phyloP scores from a whole-genome alignment of 2,888 invertebrate genomes.

The Mesorhabditis belari region DNA sequence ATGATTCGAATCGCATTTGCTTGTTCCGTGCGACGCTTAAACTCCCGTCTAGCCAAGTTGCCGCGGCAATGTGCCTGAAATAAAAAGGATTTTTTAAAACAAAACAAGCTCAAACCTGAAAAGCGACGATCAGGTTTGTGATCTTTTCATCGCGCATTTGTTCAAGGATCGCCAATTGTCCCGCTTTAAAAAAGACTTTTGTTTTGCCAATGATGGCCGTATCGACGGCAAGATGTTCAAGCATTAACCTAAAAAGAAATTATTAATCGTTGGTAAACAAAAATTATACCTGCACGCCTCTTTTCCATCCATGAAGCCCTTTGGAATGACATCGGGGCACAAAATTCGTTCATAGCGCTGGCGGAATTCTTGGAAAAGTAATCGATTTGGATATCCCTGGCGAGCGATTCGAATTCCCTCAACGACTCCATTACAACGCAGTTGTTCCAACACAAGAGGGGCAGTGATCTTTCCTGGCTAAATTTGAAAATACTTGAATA shows the following conservation, averaged over 20 bases:
- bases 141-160: slow-evolving; percentile 90
- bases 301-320: slow-evolving; percentile 99
- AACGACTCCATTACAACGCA: slow-evolving; percentile 95
- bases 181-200: slow-evolving; percentile 98
- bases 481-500: no score
- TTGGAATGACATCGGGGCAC: slow-evolving; percentile 96
- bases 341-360: slow-evolving; percentile 86
- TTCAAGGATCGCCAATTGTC: slow-evolving; percentile 94
- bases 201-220: slow-evolving; percentile 97
- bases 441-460: slow-evolving; percentile 92
- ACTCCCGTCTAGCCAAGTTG: slow-evolving; percentile 76
- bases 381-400: slow-evolving; percentile 98
- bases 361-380: slow-evolving; percentile 91
- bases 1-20: slow-evolving; percentile 95
- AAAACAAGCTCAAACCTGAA: no score
- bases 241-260: slow-evolving; percentile 60
- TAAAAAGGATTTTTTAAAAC: no score
- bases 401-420: slow-evolving; percentile 99
- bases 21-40: slow-evolving; percentile 87
- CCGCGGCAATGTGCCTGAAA: slow-evolving; percentile 94
- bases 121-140: slow-evolving; percentile 91
- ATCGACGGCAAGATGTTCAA: slow-evolving; percentile 87
- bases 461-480: slow-evolving; percentile 91
- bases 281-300: no score
- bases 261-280: no score